phyloP scores from a whole-genome alignment of 2,113 vertebrate species.

The Narcine bancroftii region DNA sequence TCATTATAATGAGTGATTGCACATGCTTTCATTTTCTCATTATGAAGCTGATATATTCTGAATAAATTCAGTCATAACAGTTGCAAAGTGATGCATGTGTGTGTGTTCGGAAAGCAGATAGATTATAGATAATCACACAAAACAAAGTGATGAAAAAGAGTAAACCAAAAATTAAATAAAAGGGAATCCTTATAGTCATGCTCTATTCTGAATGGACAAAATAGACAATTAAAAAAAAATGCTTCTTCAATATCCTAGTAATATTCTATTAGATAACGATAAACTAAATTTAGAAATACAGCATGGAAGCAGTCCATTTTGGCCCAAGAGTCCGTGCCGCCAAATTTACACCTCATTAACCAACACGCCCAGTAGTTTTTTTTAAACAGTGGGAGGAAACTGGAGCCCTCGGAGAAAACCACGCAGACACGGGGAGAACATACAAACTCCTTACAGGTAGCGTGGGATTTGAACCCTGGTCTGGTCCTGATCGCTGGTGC shows the following conservation, averaged over 20 bases:
- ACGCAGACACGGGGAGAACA: too few species aligned
- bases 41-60: neutral
- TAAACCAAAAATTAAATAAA: neutral
- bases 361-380: too few species aligned
- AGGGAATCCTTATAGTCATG: neutral
- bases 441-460: too few species aligned
- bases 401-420: too few species aligned
- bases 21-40: neutral
- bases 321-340: too few species aligned
- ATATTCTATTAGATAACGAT: too few species aligned
- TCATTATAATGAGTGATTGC: neutral
- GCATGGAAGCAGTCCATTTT: too few species aligned
- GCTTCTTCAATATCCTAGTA: neutral
- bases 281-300: too few species aligned
- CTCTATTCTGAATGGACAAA: neutral
- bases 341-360: too few species aligned
- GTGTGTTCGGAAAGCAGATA: neutral
- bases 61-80: slow-evolving; percentile 7
- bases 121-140: neutral
- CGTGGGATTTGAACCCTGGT: too few species aligned
- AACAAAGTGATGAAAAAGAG: neutral
- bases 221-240: neutral
- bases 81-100: neutral
- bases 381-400: too few species aligned
- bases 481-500: too few species aligned